Evolutionary conservation across 2,797 vertebrate species (phyloP), one percentile per base, ranked within the genome.

Genomic region (Characodon lateralis): DNA sequence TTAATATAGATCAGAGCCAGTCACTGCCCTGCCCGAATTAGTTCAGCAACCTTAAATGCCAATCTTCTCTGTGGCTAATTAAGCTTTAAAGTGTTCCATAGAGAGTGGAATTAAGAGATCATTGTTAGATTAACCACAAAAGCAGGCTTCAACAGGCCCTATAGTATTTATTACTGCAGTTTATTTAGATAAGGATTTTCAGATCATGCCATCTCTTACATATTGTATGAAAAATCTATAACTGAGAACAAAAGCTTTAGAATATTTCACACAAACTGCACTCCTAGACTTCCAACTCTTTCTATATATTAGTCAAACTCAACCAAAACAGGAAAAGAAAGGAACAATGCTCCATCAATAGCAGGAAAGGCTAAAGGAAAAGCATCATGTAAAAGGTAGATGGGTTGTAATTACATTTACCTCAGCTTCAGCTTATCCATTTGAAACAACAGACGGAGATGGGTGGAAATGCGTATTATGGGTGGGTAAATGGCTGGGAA

Each of bases 261-360:
- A 69, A n/a, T 46, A 39, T 56, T 55, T 39, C 76, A 66, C 50
- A 74, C 68, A 66, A 41, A 48, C 71, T 20, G 2, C 73, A 66
- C 26, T 80, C 73, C 85, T 78, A 68, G 28, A 46, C 43, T 75
- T 81, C 74, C 85, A 81, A 20, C 78, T 86, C 80, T 74, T 79
- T 53, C 79, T 76, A 78, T 75, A 79, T 79, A 24, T 46, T n/a
- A 46, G 41, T 69, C 61, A 72, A 76, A 75, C 72, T 5, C 73
- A 87, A 79, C 55, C 80, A 86, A 81, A 84, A 84, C 93, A 90
- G 90, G 89, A 91, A 86, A 85, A 56, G 58, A 83, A 22, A 8
- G 18, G 73, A 90, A 89, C 88, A 87, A 90, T 80, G 74, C 78
- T 89, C 86, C 63, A 80, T 81, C 82, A 85, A 56, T 71, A 70